These are phyloP conservation scores for Pomacea canaliculata DNA, from an alignment of 2,888 invertebrate genomes.

Conservation along the genomic window DNA sequence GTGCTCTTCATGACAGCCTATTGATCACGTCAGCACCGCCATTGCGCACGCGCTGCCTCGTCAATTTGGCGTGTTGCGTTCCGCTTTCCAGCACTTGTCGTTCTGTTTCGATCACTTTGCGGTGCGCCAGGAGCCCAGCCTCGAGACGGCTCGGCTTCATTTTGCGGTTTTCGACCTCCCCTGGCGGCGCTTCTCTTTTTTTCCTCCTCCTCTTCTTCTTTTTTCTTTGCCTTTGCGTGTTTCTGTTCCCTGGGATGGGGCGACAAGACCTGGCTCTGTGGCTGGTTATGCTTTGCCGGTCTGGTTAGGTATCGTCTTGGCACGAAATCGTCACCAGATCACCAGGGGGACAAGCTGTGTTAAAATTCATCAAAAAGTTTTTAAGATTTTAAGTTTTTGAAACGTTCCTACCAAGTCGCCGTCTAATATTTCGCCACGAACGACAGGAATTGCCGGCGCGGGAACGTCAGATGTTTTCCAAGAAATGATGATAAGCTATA, in stretches of 20 bases:
- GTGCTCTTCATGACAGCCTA: conserved; percentile 16
- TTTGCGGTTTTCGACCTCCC: conserved; percentile 17
- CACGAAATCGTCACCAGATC: background rate
- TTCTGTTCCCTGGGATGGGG: background rate
- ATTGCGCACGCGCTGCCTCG: conserved; percentile 16
- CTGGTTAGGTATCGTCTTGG: conserved; percentile 1
- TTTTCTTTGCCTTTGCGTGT: background rate
- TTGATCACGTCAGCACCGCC: conserved; percentile 23
- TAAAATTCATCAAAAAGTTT: too few species aligned
- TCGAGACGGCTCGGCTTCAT: conserved; percentile 7
- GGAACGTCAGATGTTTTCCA: too few species aligned
- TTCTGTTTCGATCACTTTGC: conserved; percentile 19
- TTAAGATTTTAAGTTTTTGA: too few species aligned
- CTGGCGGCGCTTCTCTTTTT: background rate
- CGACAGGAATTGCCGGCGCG: too few species aligned
- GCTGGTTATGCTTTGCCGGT: background rate
- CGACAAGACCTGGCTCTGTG: background rate
- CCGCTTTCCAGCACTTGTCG: conserved; percentile 20
- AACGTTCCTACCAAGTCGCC: too few species aligned
- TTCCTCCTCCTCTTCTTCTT: background rate
- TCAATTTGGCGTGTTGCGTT: conserved; percentile 22
- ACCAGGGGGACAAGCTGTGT: too few species aligned
- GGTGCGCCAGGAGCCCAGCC: background rate
- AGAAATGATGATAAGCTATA: too few species aligned
- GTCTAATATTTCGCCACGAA: too few species aligned